phyloP scores from a whole-genome alignment of 1,140 invertebrate species.

The Eufriesea mexicana region DNA sequence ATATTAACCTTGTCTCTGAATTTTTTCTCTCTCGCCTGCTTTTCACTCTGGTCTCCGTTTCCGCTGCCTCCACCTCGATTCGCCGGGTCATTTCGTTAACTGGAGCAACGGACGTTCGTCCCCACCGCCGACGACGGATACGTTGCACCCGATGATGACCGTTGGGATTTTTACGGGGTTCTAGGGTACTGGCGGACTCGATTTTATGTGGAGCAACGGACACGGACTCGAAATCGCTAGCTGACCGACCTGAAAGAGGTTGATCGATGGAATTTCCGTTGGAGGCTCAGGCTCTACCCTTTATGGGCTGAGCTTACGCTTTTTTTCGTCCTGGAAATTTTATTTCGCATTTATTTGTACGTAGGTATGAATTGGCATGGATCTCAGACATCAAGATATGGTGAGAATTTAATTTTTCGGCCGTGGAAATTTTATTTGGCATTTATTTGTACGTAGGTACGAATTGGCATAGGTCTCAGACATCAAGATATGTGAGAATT shows the following conservation, averaged over 20 bases:
- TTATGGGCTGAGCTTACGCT: not conserved
- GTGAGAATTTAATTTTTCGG: too few species aligned
- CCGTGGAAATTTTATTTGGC: too few species aligned
- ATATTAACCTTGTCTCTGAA: conserved; percentile 49
- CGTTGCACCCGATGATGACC: conserved; percentile 21
- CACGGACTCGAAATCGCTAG: not conserved
- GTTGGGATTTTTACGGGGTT: conserved; percentile 41
- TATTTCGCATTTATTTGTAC: too few species aligned
- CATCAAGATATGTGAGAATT: too few species aligned
- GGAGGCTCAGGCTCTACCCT: not conserved
- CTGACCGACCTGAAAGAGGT: too few species aligned
- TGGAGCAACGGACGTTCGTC: conserved; percentile 70
- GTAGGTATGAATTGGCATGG: too few species aligned
- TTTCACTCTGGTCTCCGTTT: not conserved
- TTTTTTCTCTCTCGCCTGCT: not conserved
- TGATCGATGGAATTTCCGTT: not conserved
- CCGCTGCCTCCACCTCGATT: too few species aligned
- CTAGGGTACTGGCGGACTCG: conserved; percentile 13
- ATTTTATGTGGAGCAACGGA: conserved; percentile 55
- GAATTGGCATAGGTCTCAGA: too few species aligned
- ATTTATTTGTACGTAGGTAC: too few species aligned
- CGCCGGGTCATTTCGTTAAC: conserved; percentile 68
- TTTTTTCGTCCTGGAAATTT: too few species aligned
- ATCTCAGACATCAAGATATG: too few species aligned
- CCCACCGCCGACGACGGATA: conserved; percentile 36